Percentiles rank a stretch among this genome's conserved stretches.
Conservation (phyloP, 2,888 invertebrate genomes). For the Conus canariensis region DNA sequence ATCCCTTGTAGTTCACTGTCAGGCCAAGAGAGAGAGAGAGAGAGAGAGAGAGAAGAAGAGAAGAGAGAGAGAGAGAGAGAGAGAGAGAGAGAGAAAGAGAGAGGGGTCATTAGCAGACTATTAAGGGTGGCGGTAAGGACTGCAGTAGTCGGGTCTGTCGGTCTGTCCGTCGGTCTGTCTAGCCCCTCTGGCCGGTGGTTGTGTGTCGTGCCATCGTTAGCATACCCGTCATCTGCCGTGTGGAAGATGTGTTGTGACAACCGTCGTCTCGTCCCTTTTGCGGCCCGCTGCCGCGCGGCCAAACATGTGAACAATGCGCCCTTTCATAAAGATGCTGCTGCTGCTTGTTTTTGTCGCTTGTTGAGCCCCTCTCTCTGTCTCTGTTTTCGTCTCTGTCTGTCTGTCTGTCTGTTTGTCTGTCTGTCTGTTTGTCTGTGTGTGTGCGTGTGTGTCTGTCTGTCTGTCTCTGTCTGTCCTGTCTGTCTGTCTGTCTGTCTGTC, state of each 20-base stretch:
- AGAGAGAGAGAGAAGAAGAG: too few relatives aligned
- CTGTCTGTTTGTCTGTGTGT: not conserved
- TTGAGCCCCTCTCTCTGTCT: not conserved
- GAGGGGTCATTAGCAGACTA: too few relatives aligned
- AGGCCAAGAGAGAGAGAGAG: too few relatives aligned
- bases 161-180: too few relatives aligned
- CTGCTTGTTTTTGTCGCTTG: not conserved
- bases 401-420: not conserved
- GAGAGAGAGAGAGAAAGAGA: too few relatives aligned
- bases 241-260: constrained; percentile 7
- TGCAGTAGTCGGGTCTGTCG: too few relatives aligned
- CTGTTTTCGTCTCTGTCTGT: not conserved
- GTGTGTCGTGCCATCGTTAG: constrained; percentile 1
- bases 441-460: not conserved
- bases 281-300: not conserved
- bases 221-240: not conserved
- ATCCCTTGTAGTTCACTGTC: too few relatives aligned
- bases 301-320: constrained; percentile 2
- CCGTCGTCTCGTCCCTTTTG: not conserved
- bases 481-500: too few relatives aligned
- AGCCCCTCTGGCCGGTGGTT: too few relatives aligned
- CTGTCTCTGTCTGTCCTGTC: not conserved
- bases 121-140: too few relatives aligned
- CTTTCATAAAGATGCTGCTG: not conserved
- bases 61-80: too few relatives aligned